Conservation (phyloP, 2,797 vertebrate species). For the Mastacembelus armatus region DNA sequence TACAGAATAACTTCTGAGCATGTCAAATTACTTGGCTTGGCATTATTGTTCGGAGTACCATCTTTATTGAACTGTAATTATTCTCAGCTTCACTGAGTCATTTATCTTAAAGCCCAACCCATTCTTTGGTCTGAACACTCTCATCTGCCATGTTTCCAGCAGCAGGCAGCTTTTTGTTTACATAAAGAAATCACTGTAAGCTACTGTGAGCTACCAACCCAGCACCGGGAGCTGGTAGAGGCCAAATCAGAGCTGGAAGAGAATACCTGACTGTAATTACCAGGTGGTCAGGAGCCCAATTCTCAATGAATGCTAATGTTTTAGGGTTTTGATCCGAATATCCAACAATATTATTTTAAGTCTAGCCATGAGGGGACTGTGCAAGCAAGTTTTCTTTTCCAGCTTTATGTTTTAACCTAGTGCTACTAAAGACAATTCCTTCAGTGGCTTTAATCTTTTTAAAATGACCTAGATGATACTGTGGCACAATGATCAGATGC, state of each 20-base stretch:
- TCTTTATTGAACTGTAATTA: neutral
- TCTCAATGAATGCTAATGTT: neutral
- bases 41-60: neutral
- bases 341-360: conserved; percentile 5
- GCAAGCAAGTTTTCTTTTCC: conserved; percentile 28
- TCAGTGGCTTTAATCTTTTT: conserved; percentile 45
- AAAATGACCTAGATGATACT: conserved; percentile 36
- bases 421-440: conserved; percentile 46
- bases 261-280: conserved; percentile 2
- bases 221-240: neutral
- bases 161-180: conserved; percentile 19
- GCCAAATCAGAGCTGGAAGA: conserved; percentile 10
- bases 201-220: neutral
- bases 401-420: conserved; percentile 51
- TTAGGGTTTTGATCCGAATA: conserved; percentile 20
- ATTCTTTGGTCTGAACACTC: conserved; percentile 2
- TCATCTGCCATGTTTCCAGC: conserved; percentile 17
- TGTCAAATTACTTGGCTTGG: neutral
- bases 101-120: conserved; percentile 1
- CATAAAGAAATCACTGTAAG: neutral
- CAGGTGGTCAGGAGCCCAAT: neutral
- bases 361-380: conserved; percentile 7
- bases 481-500: conserved; percentile 54
- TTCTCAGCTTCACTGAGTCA: neutral
- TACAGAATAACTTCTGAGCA: too few species aligned